These are phyloP conservation scores for Bovichtus variegatus DNA, from an alignment of 2,797 vertebrate species.

Conservation along the genomic window DNA sequence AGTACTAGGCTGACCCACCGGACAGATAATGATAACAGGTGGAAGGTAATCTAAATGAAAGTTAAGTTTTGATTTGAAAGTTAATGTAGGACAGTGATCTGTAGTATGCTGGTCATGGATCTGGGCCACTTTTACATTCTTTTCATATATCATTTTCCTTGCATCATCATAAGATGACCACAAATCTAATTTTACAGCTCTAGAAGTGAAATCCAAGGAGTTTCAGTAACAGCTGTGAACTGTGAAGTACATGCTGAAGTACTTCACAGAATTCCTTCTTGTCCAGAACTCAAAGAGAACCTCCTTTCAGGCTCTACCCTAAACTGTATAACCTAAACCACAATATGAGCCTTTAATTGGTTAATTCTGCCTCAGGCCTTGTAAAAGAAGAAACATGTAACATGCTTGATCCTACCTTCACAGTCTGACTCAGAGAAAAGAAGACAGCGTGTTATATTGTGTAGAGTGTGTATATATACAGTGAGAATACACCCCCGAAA, in stretches of 20 bases:
- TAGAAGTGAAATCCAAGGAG: not conserved
- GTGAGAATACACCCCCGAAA: not conserved
- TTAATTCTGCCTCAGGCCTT: constrained; percentile 19
- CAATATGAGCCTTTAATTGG: constrained; percentile 28
- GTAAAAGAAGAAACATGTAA: constrained; percentile 6
- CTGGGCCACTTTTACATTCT: not conserved
- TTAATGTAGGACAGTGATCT: no score
- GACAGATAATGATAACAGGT: no score
- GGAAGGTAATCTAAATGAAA: no score
- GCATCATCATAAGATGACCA: not conserved
- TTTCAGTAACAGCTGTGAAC: not conserved
- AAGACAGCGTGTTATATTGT: constrained; percentile 54
- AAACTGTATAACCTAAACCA: constrained; percentile 9
- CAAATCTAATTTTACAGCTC: not conserved
- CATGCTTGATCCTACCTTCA: constrained; percentile 8
- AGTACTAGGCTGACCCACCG: no score
- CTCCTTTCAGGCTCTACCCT: not conserved
- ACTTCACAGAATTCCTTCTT: not conserved
- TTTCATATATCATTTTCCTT: not conserved
- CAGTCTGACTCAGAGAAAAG: constrained; percentile 8
- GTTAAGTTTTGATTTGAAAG: no score
- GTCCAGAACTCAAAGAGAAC: not conserved
- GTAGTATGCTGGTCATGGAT: not conserved
- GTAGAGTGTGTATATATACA: no score
- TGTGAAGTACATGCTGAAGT: not conserved